A percentile compares a stretch with the other conserved stretches of the same genome.
These are phyloP conservation scores for Bradypodion ventrale DNA, from an alignment of 2,797 vertebrate species.

Conservation along the genomic window DNA sequence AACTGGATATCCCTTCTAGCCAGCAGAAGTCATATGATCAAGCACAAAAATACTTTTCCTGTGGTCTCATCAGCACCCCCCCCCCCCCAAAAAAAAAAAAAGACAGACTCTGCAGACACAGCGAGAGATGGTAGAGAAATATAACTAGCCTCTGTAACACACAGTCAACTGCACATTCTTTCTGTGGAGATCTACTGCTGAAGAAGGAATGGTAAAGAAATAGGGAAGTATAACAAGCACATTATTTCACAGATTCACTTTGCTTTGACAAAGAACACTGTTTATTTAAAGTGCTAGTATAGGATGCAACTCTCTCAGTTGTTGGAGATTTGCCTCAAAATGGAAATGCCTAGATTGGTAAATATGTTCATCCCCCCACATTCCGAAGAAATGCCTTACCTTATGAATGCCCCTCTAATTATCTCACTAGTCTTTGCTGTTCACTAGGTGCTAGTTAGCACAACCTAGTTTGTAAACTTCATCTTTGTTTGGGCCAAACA, in stretches of 20 bases:
- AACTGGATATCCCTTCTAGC: neutral
- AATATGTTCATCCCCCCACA: neutral
- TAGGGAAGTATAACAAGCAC: neutral
- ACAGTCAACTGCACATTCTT: neutral
- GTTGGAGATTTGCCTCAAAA: neutral
- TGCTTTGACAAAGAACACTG: neutral
- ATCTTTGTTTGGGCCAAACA: constrained; percentile 14
- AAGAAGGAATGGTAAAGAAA: too few species aligned
- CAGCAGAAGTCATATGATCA: neutral
- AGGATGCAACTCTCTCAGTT: fast-evolving
- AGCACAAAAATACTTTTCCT: neutral
- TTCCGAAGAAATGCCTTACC: neutral
- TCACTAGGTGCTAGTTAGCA: neutral
- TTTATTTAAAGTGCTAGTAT: neutral
- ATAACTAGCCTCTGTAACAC: neutral
- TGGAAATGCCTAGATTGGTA: neutral
- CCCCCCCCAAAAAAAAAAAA: too few species aligned
- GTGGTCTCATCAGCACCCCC: neutral
- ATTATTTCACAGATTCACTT: neutral
- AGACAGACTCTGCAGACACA: neutral
- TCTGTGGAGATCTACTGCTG: too few species aligned
- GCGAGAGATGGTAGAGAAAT: neutral
- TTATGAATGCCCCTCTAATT: neutral
- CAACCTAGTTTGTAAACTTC: constrained; percentile 17
- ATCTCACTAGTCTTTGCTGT: neutral